Evolutionary conservation across 2,888 invertebrate species (phyloP).

Genomic region (Diadegma fenestrale): DNA sequence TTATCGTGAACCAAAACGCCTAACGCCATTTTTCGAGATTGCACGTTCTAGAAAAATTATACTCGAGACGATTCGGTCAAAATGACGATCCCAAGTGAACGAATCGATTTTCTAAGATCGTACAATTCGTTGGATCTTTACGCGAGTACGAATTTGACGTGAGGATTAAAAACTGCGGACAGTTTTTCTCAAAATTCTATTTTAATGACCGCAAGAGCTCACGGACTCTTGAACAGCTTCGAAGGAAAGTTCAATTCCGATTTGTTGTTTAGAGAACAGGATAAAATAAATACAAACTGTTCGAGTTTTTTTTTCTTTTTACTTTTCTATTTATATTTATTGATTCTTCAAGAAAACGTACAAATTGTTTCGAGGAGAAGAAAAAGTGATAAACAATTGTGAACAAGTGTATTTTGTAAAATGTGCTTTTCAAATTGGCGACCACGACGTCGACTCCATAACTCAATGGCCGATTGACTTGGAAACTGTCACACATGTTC

Average conservation of each 20-base stretch:
- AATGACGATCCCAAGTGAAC: not conserved
- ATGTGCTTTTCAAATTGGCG: too few relatives aligned
- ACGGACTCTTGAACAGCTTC: not conserved
- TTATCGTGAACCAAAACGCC: not conserved
- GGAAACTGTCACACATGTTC: too few relatives aligned
- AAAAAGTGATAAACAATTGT: too few relatives aligned
- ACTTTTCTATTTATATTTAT: not conserved
- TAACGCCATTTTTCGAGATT: not conserved
- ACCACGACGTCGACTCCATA: too few relatives aligned
- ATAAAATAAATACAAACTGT: slow-evolving; percentile 1
- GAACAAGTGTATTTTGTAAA: too few relatives aligned
- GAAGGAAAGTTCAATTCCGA: not conserved
- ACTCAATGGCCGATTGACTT: too few relatives aligned
- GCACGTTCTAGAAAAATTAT: not conserved
- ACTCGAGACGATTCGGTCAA: not conserved
- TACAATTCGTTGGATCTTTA: not conserved
- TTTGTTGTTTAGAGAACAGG: not conserved
- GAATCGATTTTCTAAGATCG: not conserved
- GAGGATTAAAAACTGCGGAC: not conserved
- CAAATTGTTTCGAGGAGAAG: not conserved
- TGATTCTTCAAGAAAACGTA: not conserved
- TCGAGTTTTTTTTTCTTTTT: not conserved
- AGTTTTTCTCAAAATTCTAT: not conserved
- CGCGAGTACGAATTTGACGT: not conserved
- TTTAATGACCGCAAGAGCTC: not conserved